Evolutionary conservation across 2,113 vertebrate genomes (phyloP).

Genomic region (Dasyurus viverrinus): DNA sequence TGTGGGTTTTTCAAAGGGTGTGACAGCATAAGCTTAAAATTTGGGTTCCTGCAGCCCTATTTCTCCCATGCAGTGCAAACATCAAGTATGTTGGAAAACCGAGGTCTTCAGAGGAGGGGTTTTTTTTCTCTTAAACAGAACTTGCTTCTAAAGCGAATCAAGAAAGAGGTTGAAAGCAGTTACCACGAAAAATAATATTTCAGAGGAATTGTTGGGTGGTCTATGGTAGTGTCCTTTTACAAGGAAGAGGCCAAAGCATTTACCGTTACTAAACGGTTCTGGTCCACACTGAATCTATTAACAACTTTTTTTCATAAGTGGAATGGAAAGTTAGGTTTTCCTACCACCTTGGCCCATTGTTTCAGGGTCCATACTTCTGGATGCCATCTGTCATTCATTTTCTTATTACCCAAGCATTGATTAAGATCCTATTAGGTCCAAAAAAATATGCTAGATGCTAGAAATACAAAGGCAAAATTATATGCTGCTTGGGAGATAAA

Average conservation of each 20-base stretch:
- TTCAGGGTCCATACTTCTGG: not conserved
- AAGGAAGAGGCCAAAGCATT: conserved; percentile 45
- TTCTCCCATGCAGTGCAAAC: conserved; percentile 45
- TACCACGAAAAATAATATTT: conserved; percentile 56
- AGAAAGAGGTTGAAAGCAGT: conserved; percentile 67
- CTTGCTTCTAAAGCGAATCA: conserved; percentile 65
- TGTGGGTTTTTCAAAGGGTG: conserved; percentile 49
- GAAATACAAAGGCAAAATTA: not conserved
- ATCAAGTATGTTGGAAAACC: conserved; percentile 44
- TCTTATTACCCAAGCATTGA: not conserved
- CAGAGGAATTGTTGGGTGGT: conserved; percentile 54
- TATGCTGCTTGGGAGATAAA: not conserved
- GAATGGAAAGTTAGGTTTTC: not conserved
- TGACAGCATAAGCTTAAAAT: conserved; percentile 33
- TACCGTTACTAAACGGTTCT: not conserved
- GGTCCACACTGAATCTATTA: not conserved
- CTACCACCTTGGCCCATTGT: not conserved
- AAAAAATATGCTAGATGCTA: not conserved
- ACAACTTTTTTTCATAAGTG: not conserved
- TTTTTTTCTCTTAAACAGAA: conserved; percentile 35
- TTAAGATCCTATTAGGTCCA: not conserved
- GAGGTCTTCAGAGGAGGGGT: conserved; percentile 59
- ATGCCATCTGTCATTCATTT: not conserved
- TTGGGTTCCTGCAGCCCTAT: conserved; percentile 27
- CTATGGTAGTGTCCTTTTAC: conserved; percentile 13